Conservation (phyloP, 2,113 vertebrate genomes). For the Struthio camelus region DNA sequence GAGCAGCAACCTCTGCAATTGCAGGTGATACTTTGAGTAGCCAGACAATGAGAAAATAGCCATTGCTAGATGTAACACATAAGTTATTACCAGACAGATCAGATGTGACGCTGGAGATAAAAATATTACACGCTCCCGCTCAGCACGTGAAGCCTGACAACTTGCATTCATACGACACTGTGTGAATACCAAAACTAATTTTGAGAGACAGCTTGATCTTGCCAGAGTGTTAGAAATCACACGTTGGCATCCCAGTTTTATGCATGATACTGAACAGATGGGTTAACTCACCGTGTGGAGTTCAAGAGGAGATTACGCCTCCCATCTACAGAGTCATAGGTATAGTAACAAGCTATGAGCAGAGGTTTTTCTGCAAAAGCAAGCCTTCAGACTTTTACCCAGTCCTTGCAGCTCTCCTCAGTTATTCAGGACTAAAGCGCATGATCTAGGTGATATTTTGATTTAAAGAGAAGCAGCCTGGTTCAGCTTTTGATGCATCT, state of each 20-base stretch:
- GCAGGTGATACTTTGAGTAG: neutral
- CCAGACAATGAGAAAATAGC: neutral
- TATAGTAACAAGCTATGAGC: neutral
- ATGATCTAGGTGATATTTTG: neutral
- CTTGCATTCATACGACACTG: neutral
- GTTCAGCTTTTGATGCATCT: neutral
- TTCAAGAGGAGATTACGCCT: neutral
- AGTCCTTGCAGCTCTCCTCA: neutral
- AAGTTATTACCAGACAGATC: neutral
- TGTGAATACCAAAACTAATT: neutral
- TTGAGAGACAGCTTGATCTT: neutral
- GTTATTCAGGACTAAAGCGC: neutral
- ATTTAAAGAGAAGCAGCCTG: neutral
- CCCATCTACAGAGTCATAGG: neutral
- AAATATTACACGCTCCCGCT: neutral
- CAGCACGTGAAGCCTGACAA: neutral
- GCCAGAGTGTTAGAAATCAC: neutral
- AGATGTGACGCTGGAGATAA: neutral
- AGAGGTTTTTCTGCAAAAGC: too few species aligned
- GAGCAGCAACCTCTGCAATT: neutral
- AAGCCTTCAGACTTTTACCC: neutral
- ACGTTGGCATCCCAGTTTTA: neutral
- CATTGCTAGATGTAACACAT: neutral
- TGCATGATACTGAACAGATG: neutral
- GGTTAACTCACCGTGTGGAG: too few species aligned